Evolutionary conservation across 2,888 invertebrate species (phyloP), one percentile per base, ranked within the genome.

Genomic region (Ophraella communa): DNA sequence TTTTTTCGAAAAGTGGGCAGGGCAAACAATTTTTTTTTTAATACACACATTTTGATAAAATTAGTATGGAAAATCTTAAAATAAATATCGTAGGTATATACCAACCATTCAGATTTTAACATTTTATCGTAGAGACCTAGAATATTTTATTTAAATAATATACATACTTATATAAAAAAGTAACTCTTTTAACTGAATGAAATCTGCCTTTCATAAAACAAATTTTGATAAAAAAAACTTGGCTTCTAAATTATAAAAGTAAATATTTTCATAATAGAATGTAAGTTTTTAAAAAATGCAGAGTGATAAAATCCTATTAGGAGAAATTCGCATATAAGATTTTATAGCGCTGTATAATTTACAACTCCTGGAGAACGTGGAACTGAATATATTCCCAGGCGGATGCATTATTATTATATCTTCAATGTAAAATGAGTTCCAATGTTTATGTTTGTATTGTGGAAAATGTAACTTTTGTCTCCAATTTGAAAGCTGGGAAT

Each of bases 251-350:
- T 52, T 60, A 30, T 52, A 53, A 52, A 60, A 53, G 27, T 57
- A 53, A 60, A 60, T 60, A 60, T 60, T 60, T 60, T 60, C 60
- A 33, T 60, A 60, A 47, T 60, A 60, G 60, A 42, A 27, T 44
- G 52, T 60, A 60, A 60, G 60, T 60, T 21, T 59, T 24, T 52
- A 53, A n/a, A n/a, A n/a, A 52, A 44, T 60, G 27, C 60, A 60
- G 42, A 52, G 52, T 33, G 60, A 39, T 51, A 42, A 39, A 51
- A 53, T 52, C 45, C 52, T 57, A 20, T 27, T 56, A 47, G 56
- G 24, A 53, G 39, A 45, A 61, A 52, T 53, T 59, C 24, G 27
- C 53, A 58, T 52, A 7, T 14, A 35, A 42, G 53, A 63, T 53
- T 53, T 58, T 17, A 42, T 44, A 42, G 23, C 55, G 49, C 53